Evolutionary conservation across 2,113 vertebrate species (phyloP), one percentile per base, ranked within the genome.

Genomic region (Pomatostomus ruficeps): DNA sequence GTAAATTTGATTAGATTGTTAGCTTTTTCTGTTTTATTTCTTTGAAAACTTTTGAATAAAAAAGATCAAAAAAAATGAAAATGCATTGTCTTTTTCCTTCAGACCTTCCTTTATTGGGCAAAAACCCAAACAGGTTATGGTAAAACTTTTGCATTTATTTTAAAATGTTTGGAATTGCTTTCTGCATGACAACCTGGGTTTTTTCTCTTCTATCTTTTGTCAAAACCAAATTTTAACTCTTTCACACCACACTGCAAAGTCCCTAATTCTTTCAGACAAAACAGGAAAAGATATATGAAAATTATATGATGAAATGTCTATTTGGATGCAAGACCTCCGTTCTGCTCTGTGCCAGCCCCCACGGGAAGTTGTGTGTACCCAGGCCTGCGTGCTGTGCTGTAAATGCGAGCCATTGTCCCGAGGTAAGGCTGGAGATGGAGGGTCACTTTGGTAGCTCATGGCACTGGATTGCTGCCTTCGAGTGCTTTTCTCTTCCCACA

Each of bases 31-130:
- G 98, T 99, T 99, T 98, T 97, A 98, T 98, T 99, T 99, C 98
- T 99, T 99, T 98, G 98, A 98, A 97, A 98, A 98, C 98, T 98
- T 98, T 99, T 98, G 97, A 99, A 99, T 99, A 99, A 99, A 99
- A 98, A 98, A 98, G 91, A 97, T 98, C 75, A 17, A 88, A 97
- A 95, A 89, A 89, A 97, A 96, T 21, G 22, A 97, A 97, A 96
- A 85, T 49, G 88, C 25, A 17, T 94, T 0, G n/a, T 77, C 90
- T 96, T 97, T 96, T 91, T 91, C 67, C 93, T 97, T 96, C n/a
- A 48, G 90, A 97, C 51, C 70, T 67, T 95, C 55, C 72, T 88
- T 95, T 74, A 14, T 0, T 88, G 22, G 31, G 42, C 51, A 9
- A 51, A 68, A 85, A 31, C 25, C 42, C 55, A 31, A 63, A 35